These are phyloP conservation scores for Perizoma affinitatum DNA, from an alignment of 2,888 invertebrate species.

Conservation along the genomic window DNA sequence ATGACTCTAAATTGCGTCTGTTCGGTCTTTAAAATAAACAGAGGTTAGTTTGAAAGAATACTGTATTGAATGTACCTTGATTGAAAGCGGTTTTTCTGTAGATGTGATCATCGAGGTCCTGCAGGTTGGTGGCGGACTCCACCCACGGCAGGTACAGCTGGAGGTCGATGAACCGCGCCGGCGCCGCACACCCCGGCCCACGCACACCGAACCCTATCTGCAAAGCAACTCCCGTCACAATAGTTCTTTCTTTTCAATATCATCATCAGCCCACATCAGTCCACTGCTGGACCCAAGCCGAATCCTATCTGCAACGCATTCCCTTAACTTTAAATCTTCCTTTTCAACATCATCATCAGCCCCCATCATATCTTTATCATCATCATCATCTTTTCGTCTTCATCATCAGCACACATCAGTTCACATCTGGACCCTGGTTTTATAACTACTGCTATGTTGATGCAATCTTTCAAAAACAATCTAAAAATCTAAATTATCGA, in stretches of 20 bases:
- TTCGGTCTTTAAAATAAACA: too few species aligned
- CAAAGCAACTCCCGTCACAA: neutral
- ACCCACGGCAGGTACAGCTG: conserved; percentile 55
- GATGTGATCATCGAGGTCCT: conserved; percentile 20
- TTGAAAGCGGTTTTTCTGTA: conserved; percentile 29
- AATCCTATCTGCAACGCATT: conserved; percentile 54
- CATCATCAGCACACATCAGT: neutral
- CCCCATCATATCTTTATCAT: too few species aligned
- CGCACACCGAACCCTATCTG: conserved; percentile 62
- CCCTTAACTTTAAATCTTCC: too few species aligned
- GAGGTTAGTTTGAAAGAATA: too few species aligned
- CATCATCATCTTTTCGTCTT: neutral
- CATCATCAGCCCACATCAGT: neutral
- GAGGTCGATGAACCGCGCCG: conserved; percentile 56
- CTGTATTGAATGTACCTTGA: conserved; percentile 8
- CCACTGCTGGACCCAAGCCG: conserved; percentile 30
- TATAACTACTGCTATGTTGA: too few species aligned
- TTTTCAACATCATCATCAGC: too few species aligned
- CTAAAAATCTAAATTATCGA: too few species aligned
- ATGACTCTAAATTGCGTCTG: too few species aligned
- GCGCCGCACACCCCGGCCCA: conserved; percentile 62
- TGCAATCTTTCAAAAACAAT: too few species aligned
- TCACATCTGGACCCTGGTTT: neutral
- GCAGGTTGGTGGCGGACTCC: conserved; percentile 39
- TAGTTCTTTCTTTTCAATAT: too few species aligned